A percentile compares a stretch with the other conserved stretches of the same genome.
Evolutionary conservation across 2,113 vertebrate genomes (phyloP).

Genomic region (Meles meles): DNA sequence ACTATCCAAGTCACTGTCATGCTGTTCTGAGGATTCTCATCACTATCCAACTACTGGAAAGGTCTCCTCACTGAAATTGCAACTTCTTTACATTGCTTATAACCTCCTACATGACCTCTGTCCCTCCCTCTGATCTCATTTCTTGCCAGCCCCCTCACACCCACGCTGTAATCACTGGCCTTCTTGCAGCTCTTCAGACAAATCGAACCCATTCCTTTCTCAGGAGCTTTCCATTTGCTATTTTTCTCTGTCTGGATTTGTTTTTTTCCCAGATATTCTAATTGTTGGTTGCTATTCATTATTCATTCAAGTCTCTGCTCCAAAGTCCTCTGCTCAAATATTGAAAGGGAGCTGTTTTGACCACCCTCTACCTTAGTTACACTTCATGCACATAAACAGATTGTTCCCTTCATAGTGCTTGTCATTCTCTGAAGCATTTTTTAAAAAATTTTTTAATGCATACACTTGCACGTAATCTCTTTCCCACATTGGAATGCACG

Average conservation of each 20-base stretch:
- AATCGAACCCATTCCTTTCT: not conserved
- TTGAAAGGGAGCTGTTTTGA: not conserved
- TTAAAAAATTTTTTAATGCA: not conserved
- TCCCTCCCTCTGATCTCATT: not conserved
- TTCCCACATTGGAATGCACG: not conserved
- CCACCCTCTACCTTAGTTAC: not conserved
- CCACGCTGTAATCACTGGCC: not conserved
- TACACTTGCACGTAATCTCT: not conserved
- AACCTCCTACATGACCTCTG: not conserved
- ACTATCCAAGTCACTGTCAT: fast-evolving
- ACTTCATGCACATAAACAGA: not conserved
- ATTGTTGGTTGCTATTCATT: not conserved
- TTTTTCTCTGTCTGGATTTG: not conserved
- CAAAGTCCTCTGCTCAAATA: not conserved
- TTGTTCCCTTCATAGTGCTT: not conserved
- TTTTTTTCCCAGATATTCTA: not conserved
- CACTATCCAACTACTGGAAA: not conserved
- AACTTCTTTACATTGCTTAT: not conserved
- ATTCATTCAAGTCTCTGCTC: not conserved
- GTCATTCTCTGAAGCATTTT: not conserved
- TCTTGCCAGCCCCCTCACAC: not conserved
- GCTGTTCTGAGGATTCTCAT: not conserved
- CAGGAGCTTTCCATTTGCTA: not conserved
- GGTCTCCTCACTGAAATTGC: not conserved
- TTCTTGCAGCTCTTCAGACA: not conserved